Percentiles rank a stretch among this genome's conserved stretches.
Conservation (phyloP, 2,113 vertebrate species). For the Puntigrus tetrazona region DNA sequence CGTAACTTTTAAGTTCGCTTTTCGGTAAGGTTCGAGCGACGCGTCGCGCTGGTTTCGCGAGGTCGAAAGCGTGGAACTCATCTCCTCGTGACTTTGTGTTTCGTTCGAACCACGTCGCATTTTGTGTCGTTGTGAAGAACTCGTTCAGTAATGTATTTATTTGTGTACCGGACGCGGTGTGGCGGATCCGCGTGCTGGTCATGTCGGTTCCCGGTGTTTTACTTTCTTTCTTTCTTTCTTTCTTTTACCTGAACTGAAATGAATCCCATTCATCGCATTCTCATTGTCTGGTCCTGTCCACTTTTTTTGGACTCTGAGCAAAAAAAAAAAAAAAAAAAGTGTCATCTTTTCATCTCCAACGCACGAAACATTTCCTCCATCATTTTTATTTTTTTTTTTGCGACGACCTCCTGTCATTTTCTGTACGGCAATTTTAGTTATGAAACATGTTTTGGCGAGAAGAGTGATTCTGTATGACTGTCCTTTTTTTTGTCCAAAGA, state of each 20-base stretch:
- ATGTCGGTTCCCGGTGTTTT: conserved; percentile 76
- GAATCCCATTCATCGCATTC: conserved; percentile 81
- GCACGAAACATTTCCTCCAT: conserved; percentile 76
- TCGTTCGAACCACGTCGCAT: background rate
- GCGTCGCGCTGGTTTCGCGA: conserved; percentile 2
- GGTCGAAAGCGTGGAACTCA: background rate
- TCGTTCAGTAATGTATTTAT: conserved; percentile 14
- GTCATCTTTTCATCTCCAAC: conserved; percentile 67
- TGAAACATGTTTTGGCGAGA: conserved; percentile 67
- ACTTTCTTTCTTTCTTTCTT: conserved; percentile 65
- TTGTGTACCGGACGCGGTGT: conserved; percentile 72
- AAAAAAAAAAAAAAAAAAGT: too few species aligned
- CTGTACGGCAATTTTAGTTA: conserved; percentile 65
- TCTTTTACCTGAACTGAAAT: conserved; percentile 71
- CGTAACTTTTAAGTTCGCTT: conserved; percentile 22
- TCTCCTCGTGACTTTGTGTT: background rate
- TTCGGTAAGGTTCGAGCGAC: background rate
- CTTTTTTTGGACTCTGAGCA: conserved; percentile 81
- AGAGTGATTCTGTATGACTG: background rate
- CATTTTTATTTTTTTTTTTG: too few species aligned
- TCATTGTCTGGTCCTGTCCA: conserved; percentile 80
- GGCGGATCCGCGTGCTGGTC: conserved; percentile 89
- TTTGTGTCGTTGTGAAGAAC: conserved; percentile 5
- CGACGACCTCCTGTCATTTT: conserved; percentile 66
- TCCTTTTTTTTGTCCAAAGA: conserved; percentile 13